phyloP scores from a whole-genome alignment of 2,888 invertebrate species.

The Hyppa rectilinea region DNA sequence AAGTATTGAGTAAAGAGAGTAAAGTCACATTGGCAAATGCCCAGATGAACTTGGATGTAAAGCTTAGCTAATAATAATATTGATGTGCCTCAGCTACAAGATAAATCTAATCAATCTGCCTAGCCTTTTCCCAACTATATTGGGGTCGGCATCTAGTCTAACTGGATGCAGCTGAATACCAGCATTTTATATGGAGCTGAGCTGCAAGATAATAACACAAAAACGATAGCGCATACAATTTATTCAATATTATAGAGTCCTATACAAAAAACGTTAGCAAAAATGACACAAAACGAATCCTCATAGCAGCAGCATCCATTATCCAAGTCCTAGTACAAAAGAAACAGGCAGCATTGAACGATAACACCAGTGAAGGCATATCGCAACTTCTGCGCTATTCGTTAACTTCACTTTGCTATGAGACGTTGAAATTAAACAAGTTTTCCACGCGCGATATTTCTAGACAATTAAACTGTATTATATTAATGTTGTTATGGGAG shows the following conservation, averaged over 20 bases:
- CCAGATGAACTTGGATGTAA: no score
- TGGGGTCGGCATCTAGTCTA: no score
- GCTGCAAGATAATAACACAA: background rate
- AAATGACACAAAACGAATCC: slow-evolving; percentile 15
- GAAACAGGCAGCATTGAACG: slow-evolving; percentile 23
- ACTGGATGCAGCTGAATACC: no score
- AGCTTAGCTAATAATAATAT: background rate
- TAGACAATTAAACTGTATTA: slow-evolving; percentile 32
- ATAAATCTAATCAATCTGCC: no score
- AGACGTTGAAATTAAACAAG: slow-evolving; percentile 55
- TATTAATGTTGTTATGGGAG: slow-evolving; percentile 22
- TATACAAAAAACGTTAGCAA: background rate
- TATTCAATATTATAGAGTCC: background rate
- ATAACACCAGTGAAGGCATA: slow-evolving; percentile 33
- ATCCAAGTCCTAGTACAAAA: slow-evolving; percentile 26
- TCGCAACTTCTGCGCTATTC: slow-evolving; percentile 49
- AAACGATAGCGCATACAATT: background rate
- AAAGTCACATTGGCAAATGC: no score
- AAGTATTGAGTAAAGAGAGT: no score
- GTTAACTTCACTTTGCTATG: slow-evolving; percentile 51
- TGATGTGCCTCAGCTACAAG: no score
- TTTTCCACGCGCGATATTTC: slow-evolving; percentile 39
- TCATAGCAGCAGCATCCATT: slow-evolving; percentile 13
- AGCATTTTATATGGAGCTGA: no score
- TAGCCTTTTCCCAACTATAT: no score